These are phyloP conservation scores for Rhinogobio ventralis DNA, from an alignment of 2,797 vertebrate genomes.

Conservation along the genomic window DNA sequence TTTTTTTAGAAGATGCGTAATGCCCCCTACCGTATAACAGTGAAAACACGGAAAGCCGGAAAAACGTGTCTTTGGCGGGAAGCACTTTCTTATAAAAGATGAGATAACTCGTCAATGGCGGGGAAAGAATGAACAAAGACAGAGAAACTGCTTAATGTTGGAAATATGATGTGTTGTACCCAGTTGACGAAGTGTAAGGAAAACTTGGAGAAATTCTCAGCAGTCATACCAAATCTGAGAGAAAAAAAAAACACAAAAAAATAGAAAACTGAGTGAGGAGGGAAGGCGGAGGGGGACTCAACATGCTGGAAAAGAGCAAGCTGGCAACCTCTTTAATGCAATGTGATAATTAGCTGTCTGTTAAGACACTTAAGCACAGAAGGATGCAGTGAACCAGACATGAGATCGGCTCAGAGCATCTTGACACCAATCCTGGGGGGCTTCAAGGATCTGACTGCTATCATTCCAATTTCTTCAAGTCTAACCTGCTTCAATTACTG, in stretches of 20 bases:
- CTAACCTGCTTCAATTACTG: constrained; percentile 30
- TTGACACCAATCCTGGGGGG: constrained; percentile 29
- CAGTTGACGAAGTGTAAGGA: background rate
- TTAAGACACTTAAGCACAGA: constrained; percentile 39
- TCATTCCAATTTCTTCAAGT: constrained; percentile 11
- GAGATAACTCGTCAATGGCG: too few species aligned
- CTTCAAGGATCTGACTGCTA: constrained; percentile 39
- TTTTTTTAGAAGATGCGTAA: too few species aligned
- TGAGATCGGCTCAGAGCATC: constrained; percentile 26
- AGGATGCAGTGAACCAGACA: constrained; percentile 35
- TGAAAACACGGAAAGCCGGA: too few species aligned
- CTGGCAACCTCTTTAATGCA: constrained; percentile 23
- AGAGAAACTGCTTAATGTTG: background rate
- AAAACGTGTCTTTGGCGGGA: too few species aligned
- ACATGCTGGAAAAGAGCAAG: constrained; percentile 23
- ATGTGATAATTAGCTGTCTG: constrained; percentile 36
- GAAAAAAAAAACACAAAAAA: background rate
- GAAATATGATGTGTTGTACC: background rate
- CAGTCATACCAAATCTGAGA: background rate
- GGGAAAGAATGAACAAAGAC: background rate
- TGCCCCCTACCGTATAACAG: too few species aligned
- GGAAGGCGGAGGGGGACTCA: background rate
- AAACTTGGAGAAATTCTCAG: background rate
- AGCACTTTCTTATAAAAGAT: too few species aligned
- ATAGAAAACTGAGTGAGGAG: background rate